Evolutionary conservation across 2,888 invertebrate species (phyloP).

Genomic region (Lasioglossum zephyrum): DNA sequence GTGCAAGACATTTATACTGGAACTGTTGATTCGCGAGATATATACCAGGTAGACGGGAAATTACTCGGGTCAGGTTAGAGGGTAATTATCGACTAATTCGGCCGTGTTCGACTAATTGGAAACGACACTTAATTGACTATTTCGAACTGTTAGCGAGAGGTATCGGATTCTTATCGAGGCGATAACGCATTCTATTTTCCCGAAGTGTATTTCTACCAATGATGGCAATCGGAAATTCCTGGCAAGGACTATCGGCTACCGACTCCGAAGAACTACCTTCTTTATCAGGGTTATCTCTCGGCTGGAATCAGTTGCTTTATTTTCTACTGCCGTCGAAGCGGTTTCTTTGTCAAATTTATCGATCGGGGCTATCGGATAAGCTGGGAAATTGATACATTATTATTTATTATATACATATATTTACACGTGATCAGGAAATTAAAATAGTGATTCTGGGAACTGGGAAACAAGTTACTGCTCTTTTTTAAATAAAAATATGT

Average conservation of each 20-base stretch:
- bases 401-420: background rate
- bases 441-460: too few species aligned
- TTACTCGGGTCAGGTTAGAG: background rate
- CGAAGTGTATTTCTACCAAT: background rate
- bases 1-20: background rate
- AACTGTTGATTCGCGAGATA: background rate
- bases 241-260: background rate
- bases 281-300: background rate
- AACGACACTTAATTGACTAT: background rate
- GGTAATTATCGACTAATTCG: background rate
- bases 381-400: background rate
- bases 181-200: background rate
- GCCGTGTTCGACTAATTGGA: background rate
- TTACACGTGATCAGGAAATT: background rate
- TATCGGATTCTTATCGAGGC: background rate
- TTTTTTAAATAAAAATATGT: too few species aligned
- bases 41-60: background rate
- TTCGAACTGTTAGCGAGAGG: background rate
- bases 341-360: background rate
- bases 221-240: background rate
- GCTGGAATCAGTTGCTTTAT: background rate
- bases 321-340: background rate
- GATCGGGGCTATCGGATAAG: background rate
- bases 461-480: too few species aligned
- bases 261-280: background rate